Conservation (phyloP, 2,797 vertebrate genomes). For the Calcarius lapponicus region DNA sequence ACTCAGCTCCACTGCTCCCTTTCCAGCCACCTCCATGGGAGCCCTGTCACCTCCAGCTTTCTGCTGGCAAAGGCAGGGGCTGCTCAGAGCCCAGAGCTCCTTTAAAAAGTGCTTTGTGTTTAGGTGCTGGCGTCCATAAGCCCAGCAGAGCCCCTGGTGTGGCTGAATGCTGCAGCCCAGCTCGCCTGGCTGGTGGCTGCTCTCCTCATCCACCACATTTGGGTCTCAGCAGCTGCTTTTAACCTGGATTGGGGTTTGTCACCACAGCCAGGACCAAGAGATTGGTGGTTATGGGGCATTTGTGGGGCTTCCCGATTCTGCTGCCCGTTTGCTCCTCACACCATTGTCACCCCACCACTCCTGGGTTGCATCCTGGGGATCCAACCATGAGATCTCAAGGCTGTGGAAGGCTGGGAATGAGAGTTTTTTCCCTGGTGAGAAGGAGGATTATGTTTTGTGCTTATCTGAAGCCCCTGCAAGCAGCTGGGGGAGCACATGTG, state of each 20-base stretch:
- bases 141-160: neutral
- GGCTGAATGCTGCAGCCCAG: accelerated
- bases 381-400: neutral
- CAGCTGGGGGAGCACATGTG: accelerated
- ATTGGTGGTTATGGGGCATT: accelerated
- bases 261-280: neutral
- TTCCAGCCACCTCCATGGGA: neutral
- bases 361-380: neutral
- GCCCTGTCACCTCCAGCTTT: neutral
- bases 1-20: neutral
- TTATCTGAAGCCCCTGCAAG: neutral
- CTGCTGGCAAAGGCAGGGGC: neutral
- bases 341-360: neutral
- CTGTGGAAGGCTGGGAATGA: neutral
- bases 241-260: neutral
- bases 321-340: neutral
- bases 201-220: too few species aligned
- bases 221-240: too few species aligned
- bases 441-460: neutral
- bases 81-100: neutral
- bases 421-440: neutral
- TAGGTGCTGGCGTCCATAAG: accelerated
- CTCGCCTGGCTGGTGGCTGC: too few species aligned
- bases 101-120: neutral
- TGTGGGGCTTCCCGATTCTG: neutral